Conservation (phyloP, 2,888 invertebrate genomes). For the Calameuta pallipes region DNA sequence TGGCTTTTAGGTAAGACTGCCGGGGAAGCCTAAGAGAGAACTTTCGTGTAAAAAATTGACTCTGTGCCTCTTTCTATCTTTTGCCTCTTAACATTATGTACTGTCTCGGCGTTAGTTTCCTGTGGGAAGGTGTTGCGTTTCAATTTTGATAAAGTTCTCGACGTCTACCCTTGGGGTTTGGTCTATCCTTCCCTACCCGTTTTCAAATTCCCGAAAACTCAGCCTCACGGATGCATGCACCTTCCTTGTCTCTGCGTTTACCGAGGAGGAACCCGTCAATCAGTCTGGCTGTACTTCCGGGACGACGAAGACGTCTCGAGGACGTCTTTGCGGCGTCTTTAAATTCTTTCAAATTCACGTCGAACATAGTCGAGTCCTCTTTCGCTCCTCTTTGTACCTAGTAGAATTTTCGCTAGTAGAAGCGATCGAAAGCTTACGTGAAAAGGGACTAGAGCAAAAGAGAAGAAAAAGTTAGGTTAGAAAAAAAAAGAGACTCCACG, state of each 20-base stretch:
- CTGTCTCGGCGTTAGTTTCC: background rate
- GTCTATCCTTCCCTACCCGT: slow-evolving; percentile 12
- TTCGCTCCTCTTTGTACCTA: background rate
- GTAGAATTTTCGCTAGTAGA: background rate
- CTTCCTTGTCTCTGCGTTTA: slow-evolving; percentile 3
- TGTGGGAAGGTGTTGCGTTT: slow-evolving; percentile 50
- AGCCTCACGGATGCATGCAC: background rate
- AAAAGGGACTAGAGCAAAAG: background rate
- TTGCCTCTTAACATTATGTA: background rate
- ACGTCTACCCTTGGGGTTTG: slow-evolving; percentile 31
- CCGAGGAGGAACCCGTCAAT: background rate
- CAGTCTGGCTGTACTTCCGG: background rate
- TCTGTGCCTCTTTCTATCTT: background rate
- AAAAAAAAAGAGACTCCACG: background rate
- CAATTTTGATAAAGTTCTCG: slow-evolving; percentile 51
- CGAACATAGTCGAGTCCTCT: background rate
- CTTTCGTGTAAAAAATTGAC: background rate
- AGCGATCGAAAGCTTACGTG: background rate
- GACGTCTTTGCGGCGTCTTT: background rate
- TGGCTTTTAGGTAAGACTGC: background rate
- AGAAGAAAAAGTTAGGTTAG: background rate
- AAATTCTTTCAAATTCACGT: background rate
- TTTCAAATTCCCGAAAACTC: slow-evolving; percentile 37
- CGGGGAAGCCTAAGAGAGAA: background rate
- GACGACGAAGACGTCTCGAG: background rate